Conservation (phyloP, 2,888 invertebrate genomes). For the Gymnoscelis rufifasciata region DNA sequence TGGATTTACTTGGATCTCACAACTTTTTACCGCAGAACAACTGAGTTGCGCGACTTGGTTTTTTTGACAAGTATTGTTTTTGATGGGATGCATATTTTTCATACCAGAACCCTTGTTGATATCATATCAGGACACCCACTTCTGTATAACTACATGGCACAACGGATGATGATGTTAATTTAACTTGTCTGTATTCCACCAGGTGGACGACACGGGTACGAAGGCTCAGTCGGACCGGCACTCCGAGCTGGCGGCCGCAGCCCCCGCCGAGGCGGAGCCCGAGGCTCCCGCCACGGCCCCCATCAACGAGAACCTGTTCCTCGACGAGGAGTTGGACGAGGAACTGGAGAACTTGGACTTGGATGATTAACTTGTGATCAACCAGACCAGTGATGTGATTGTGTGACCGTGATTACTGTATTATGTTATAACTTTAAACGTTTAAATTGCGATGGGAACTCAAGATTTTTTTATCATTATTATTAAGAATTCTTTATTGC, state of each 20-base stretch:
- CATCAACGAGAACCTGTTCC: slow-evolving; percentile 95
- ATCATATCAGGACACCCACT: too few relatives aligned
- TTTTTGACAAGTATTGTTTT: too few relatives aligned
- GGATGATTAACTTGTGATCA: slow-evolving; percentile 69
- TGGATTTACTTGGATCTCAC: too few relatives aligned
- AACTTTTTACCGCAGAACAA: too few relatives aligned
- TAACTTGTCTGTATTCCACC: slow-evolving; percentile 29
- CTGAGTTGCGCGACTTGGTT: too few relatives aligned
- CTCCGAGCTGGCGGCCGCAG: slow-evolving; percentile 59
- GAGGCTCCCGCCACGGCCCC: slow-evolving; percentile 81
- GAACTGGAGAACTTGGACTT: slow-evolving; percentile 89
- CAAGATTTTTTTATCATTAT: too few relatives aligned
- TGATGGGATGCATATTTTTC: too few relatives aligned
- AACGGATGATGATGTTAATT: not conserved
- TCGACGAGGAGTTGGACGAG: slow-evolving; percentile 91
- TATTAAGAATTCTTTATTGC: too few relatives aligned
- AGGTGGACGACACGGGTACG: slow-evolving; percentile 87
- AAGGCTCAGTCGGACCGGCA: slow-evolving; percentile 84
- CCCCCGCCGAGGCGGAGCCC: slow-evolving; percentile 30
- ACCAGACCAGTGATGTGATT: slow-evolving; percentile 6
- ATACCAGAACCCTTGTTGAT: too few relatives aligned
- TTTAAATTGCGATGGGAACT: too few relatives aligned
- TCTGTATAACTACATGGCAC: too few relatives aligned
- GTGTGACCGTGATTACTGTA: not conserved
- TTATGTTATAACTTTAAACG: too few relatives aligned